Evolutionary conservation across 2,888 invertebrate genomes (phyloP), one percentile per base, ranked within the genome.

Genomic region (Leucoma salicis): DNA sequence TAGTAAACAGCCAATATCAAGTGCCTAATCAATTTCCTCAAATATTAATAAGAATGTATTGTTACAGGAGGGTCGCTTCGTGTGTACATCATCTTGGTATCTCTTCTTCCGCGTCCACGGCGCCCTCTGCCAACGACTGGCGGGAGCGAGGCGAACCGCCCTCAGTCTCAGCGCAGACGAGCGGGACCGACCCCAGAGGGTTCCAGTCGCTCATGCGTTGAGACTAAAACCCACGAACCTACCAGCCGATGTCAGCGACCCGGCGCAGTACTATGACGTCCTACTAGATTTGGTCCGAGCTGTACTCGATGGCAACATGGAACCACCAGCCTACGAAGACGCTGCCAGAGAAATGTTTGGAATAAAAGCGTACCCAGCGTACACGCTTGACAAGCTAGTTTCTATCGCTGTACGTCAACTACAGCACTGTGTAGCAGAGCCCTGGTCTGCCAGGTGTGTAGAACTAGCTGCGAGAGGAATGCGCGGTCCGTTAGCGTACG

Each of bases 11-110:
- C n/a, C n/a, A n/a, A n/a, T n/a, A n/a, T n/a, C n/a, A n/a, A n/a
- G n/a, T n/a, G n/a, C n/a, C n/a, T n/a, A n/a, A n/a, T n/a, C n/a
- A n/a, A n/a, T n/a, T n/a, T n/a, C n/a, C n/a, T n/a, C n/a, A n/a
- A n/a, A n/a, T n/a, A n/a, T n/a, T n/a, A n/a, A n/a, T n/a, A n/a
- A n/a, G n/a, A n/a, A 4, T 21, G 3, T 1, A 27, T 27, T 27
- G 27, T 27, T 1, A 1, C 71, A 82, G 85, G 86, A 83, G 61
- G 78, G 78, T 0, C 74, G 82, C 0, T 97, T 99, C 85, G 97
- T 96, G 91, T 97, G 95, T 66, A 98, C 97, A 80, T 97, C 97
- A 78, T 95, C 96, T 75, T 99, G 99, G 98, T 98, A 98, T 89
- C 92, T 99, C 62, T 99, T 99, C 87, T 91, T 99, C 71, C 94